Conservation (phyloP, 2,888 invertebrate genomes). For the Macrophya annulata region DNA sequence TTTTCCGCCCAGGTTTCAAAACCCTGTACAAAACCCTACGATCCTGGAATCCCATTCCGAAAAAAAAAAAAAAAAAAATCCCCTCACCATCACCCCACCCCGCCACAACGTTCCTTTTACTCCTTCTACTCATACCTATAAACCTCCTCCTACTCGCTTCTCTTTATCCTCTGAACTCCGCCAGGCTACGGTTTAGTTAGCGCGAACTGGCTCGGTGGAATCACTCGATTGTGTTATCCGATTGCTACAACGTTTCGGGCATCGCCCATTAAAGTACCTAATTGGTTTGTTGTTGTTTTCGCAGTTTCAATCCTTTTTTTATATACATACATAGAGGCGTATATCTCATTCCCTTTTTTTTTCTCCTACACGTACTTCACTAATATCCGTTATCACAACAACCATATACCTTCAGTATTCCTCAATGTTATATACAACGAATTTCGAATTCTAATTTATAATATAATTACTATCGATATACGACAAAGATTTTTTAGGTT, state of each 20-base stretch:
- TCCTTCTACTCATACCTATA: conserved; percentile 19
- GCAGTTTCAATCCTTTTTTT: conserved; percentile 49
- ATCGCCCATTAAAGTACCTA: conserved; percentile 68
- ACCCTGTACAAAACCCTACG: conserved; percentile 6
- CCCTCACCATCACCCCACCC: conserved; percentile 48
- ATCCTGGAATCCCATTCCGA: conserved; percentile 39
- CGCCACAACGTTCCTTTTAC: too few relatives aligned
- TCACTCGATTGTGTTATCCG: conserved; percentile 68
- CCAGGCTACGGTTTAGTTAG: conserved; percentile 48
- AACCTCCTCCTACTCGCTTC: conserved; percentile 36
- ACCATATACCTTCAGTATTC: not conserved
- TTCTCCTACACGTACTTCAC: conserved; percentile 32
- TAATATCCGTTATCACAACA: not conserved
- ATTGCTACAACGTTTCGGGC: conserved; percentile 68
- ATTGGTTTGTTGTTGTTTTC: conserved; percentile 70
- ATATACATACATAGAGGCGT: conserved; percentile 23
- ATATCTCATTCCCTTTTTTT: conserved; percentile 58
- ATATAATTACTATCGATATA: too few relatives aligned
- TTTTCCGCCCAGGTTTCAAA: conserved; percentile 68
- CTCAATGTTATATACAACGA: too few relatives aligned
- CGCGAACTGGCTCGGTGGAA: conserved; percentile 56
- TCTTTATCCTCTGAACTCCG: conserved; percentile 56
- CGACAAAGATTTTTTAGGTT: too few relatives aligned
- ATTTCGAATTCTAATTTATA: too few relatives aligned
- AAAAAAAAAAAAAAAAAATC: not conserved